Evolutionary conservation across 2,797 vertebrate genomes (phyloP).

Genomic region (Melanotaenia parkinsoni): DNA sequence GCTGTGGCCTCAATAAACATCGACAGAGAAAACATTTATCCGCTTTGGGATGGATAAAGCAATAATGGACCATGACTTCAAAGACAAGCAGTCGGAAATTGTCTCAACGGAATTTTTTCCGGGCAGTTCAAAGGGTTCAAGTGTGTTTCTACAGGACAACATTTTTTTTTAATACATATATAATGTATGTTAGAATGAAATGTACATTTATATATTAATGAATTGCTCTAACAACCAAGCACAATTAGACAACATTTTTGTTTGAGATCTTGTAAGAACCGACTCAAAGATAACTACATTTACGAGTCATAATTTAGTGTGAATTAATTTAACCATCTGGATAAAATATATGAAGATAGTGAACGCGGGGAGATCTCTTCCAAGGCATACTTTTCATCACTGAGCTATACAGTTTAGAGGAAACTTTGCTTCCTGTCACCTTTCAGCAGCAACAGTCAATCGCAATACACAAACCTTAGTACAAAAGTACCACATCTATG

Average conservation of each 20-base stretch:
- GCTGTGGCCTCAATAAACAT: conserved; percentile 84
- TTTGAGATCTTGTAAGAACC: neutral
- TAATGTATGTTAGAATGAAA: neutral
- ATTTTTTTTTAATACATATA: neutral
- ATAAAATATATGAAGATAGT: neutral
- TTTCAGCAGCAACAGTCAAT: conserved; percentile 44
- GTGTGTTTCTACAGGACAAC: neutral
- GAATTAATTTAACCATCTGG: neutral
- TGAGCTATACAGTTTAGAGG: conserved; percentile 16
- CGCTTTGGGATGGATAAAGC: conserved; percentile 70
- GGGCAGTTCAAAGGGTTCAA: conserved; percentile 1
- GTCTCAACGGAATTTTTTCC: conserved; percentile 43
- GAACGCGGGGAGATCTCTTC: neutral
- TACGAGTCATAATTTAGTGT: neutral
- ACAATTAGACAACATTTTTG: neutral
- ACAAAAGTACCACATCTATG: conserved; percentile 51
- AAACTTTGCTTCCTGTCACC: conserved; percentile 37
- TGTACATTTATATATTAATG: neutral
- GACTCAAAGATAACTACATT: neutral
- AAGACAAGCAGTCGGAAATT: conserved; percentile 59
- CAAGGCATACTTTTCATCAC: neutral
- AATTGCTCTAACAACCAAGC: neutral
- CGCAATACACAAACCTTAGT: conserved; percentile 78
- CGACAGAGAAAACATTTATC: conserved; percentile 80
- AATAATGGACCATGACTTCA: conserved; percentile 68